A percentile compares a stretch with the other conserved stretches of the same genome.
These are phyloP conservation scores for Acanthisitta chloris DNA, from an alignment of 2,113 vertebrate species.

Conservation along the genomic window DNA sequence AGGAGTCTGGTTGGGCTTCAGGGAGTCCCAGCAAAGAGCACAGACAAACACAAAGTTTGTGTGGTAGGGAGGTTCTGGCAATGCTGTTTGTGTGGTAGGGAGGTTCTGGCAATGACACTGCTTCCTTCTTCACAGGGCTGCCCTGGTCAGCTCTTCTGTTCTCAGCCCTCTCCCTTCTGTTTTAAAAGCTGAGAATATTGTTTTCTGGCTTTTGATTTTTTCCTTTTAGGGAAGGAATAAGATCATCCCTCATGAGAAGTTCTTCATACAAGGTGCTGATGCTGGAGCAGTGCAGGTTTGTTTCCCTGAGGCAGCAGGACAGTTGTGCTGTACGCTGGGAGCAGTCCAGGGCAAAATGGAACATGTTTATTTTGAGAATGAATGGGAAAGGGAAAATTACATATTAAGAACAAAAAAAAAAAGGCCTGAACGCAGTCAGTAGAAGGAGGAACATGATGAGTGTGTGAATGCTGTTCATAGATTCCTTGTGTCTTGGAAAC, in stretches of 20 bases:
- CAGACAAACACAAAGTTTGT: rapidly evolving
- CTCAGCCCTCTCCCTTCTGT: background rate
- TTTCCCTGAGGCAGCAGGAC: rapidly evolving
- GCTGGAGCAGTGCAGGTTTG: rapidly evolving
- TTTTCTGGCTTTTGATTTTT: background rate
- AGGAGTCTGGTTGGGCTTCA: rapidly evolving
- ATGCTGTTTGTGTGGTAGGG: background rate
- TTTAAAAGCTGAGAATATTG: background rate
- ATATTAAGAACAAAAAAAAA: background rate
- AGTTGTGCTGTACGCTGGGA: background rate
- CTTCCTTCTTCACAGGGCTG: background rate
- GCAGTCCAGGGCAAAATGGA: background rate
- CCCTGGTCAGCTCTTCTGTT: background rate
- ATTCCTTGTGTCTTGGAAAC: background rate
- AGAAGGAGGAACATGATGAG: background rate
- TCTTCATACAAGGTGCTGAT: background rate
- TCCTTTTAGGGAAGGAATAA: background rate
- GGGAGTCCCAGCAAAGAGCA: rapidly evolving
- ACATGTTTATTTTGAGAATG: background rate
- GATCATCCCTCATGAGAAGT: background rate
- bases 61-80: background rate
- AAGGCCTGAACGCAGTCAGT: background rate
- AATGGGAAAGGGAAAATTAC: background rate
- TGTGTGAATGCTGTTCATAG: background rate
- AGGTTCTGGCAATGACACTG: background rate